Evolutionary conservation across 2,797 vertebrate genomes (phyloP).

Genomic region (Momotus momota): DNA sequence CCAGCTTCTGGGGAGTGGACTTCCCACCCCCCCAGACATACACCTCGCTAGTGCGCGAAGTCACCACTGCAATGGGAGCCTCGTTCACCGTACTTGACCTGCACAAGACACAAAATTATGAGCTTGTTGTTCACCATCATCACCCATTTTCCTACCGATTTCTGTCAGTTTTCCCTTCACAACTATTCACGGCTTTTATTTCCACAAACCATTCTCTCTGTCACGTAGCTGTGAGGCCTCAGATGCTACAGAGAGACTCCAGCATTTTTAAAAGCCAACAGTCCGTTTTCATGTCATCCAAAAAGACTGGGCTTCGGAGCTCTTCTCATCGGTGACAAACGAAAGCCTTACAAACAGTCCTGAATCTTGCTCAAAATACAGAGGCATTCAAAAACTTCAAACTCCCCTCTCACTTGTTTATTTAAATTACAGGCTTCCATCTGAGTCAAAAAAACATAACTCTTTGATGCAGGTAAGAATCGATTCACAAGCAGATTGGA

Average conservation of each 20-base stretch:
- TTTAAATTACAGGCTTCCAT: not conserved
- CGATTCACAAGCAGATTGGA: not conserved
- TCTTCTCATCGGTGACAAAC: not conserved
- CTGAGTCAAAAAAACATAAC: not conserved
- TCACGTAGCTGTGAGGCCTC: not conserved
- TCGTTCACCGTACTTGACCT: constrained; percentile 92
- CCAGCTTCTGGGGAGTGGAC: constrained; percentile 96
- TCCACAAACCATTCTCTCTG: not conserved
- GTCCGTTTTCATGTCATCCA: not conserved
- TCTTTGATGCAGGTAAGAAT: not conserved
- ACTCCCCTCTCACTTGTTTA: not conserved
- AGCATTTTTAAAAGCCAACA: not conserved
- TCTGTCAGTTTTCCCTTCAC: not conserved
- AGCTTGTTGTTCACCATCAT: not conserved
- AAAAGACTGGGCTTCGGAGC: not conserved
- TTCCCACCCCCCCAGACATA: constrained; percentile 99
- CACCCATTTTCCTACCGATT: not conserved
- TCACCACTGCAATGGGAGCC: constrained; percentile 94
- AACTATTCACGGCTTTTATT: not conserved
- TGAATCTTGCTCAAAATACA: not conserved
- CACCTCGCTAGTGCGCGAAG: constrained; percentile 94
- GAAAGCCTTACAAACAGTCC: not conserved
- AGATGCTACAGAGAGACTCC: not conserved
- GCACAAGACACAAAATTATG: constrained; percentile 53
- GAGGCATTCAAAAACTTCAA: not conserved